Percentiles rank a stretch among this genome's conserved stretches.
Evolutionary conservation across 2,797 vertebrate genomes (phyloP).

Genomic region (Pseudochirops corinnae): DNA sequence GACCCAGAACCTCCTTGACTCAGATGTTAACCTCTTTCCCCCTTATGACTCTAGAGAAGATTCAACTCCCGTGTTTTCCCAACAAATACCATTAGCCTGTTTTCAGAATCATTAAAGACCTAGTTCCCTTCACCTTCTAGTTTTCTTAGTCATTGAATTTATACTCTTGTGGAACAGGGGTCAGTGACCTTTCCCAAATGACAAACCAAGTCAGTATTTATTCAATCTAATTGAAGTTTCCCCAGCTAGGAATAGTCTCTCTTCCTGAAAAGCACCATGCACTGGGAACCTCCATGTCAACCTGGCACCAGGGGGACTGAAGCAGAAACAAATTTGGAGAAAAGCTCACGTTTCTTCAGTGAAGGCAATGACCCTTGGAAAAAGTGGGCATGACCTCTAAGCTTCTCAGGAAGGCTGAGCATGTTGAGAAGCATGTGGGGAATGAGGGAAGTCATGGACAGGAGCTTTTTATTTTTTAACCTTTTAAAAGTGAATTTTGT

Average conservation of each 20-base stretch:
- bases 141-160: not conserved
- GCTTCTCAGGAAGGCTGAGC: not conserved
- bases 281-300: not conserved
- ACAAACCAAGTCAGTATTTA: not conserved
- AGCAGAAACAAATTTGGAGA: not conserved
- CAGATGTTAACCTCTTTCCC: not conserved
- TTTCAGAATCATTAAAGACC: not conserved
- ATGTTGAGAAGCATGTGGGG: not conserved
- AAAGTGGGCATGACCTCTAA: not conserved
- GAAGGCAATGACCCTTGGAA: not conserved
- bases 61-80: not conserved
- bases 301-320: not conserved
- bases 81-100: not conserved
- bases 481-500: not conserved
- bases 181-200: not conserved
- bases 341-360: not conserved
- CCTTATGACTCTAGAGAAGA: not conserved
- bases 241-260: not conserved
- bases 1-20: not conserved
- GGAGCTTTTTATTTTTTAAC: not conserved
- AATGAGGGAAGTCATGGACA: not conserved
- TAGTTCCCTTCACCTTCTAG: not conserved
- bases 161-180: not conserved
- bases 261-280: not conserved
- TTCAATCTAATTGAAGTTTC: not conserved